Conservation (phyloP, 2,113 vertebrate genomes). For the Scophthalmus maximus region DNA sequence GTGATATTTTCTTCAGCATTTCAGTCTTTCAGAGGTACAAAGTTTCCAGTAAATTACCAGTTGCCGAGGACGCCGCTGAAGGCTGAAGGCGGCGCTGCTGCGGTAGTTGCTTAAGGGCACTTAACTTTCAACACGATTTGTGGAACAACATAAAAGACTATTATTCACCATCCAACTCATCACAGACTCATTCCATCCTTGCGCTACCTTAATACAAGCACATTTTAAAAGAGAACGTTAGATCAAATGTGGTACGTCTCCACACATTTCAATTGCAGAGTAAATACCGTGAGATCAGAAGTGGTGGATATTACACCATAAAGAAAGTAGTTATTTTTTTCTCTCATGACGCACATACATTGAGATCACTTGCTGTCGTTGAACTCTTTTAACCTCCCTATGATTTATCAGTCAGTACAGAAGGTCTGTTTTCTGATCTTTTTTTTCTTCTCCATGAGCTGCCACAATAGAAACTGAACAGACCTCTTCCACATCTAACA, state of each 20-base stretch:
- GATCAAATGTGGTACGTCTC: not conserved
- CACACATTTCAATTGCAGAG: not conserved
- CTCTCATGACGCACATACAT: not conserved
- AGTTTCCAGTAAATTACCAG: not conserved
- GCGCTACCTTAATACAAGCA: not conserved
- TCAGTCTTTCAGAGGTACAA: not conserved
- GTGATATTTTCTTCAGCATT: conserved; percentile 12
- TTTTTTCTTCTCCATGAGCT: conserved; percentile 7
- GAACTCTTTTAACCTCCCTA: not conserved
- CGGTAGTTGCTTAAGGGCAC: not conserved
- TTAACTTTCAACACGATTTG: conserved; percentile 11
- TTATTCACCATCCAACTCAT: conserved; percentile 20
- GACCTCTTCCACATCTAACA: not conserved
- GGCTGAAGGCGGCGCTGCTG: not conserved
- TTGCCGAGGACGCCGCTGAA: not conserved
- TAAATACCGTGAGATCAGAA: not conserved
- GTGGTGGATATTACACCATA: not conserved
- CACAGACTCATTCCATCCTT: not conserved
- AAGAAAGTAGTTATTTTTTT: not conserved
- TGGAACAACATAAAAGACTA: not conserved
- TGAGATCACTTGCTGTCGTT: not conserved
- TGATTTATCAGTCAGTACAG: not conserved
- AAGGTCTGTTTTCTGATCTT: conserved; percentile 19
- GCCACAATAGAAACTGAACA: conserved; percentile 11
- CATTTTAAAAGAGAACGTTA: too few species aligned